phyloP scores from a whole-genome alignment of 2,797 vertebrate species.

The Tolypeutes matacus region DNA sequence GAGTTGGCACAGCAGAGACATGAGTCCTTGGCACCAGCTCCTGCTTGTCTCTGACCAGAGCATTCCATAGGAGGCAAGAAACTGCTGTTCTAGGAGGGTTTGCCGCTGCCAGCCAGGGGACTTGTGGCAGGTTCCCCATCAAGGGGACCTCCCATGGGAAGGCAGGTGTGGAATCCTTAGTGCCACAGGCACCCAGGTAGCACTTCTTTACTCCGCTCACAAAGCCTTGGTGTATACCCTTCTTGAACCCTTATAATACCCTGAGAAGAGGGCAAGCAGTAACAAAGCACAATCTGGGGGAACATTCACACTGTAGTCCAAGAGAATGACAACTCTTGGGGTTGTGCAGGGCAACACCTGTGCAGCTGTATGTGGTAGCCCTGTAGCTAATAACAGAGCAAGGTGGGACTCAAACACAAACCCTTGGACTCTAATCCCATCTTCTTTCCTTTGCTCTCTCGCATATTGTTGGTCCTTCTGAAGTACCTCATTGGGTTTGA shows the following conservation, averaged over 20 bases:
- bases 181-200: background rate
- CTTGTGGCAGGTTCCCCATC: background rate
- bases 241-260: background rate
- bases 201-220: background rate
- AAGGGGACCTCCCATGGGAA: background rate
- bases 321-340: background rate
- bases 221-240: background rate
- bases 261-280: background rate
- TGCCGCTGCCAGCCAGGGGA: background rate
- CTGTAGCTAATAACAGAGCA: background rate
- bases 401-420: background rate
- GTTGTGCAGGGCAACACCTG: background rate
- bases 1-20: constrained; percentile 69
- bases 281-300: background rate
- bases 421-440: background rate
- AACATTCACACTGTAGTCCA: background rate
- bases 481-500: background rate
- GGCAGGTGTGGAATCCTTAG: background rate
- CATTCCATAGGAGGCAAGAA: background rate
- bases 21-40: constrained; percentile 75
- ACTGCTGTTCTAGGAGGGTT: background rate
- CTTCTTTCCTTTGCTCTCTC: background rate
- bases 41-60: constrained; percentile 18
- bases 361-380: background rate
- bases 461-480: background rate